phyloP scores from a whole-genome alignment of 2,888 invertebrate species.

The Drosophila mimica region DNA sequence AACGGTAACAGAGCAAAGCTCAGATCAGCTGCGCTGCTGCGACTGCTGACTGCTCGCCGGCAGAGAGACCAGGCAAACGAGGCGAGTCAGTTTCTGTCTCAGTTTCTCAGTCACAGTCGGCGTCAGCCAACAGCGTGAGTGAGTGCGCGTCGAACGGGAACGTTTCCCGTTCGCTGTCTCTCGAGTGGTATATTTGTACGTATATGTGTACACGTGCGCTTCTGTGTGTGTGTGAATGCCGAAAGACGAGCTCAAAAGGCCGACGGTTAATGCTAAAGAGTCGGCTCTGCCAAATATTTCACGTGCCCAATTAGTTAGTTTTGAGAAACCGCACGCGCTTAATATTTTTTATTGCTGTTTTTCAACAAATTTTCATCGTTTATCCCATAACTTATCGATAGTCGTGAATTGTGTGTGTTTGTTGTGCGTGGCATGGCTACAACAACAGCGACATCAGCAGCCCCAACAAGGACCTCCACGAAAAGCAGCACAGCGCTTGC shows the following conservation, averaged over 20 bases:
- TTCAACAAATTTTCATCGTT: background rate
- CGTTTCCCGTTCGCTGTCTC: conserved; percentile 61
- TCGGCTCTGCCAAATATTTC: conserved; percentile 13
- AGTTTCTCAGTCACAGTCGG: conserved; percentile 76
- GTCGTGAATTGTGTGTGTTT: conserved; percentile 4
- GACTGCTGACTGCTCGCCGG: conserved; percentile 16
- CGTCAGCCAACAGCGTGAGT: conserved; percentile 77
- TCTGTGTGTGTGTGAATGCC: conserved; percentile 16
- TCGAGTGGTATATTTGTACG: conserved; percentile 23
- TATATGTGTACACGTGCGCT: background rate
- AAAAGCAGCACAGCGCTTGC: conserved; percentile 32
- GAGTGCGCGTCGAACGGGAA: conserved; percentile 77
- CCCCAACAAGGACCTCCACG: conserved; percentile 83
- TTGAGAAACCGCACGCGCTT: conserved; percentile 20
- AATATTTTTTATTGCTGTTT: conserved; percentile 5
- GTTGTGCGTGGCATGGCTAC: conserved; percentile 68
- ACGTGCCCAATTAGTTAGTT: conserved; percentile 9
- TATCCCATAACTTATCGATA: conserved; percentile 7
- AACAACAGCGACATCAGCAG: conserved; percentile 59
- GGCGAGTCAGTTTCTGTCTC: conserved; percentile 57
- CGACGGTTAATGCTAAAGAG: conserved; percentile 33
- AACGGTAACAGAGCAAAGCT: conserved; percentile 39
- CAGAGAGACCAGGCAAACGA: conserved; percentile 43
- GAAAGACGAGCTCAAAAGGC: conserved; percentile 47
- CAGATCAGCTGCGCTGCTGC: conserved; percentile 52